These are phyloP conservation scores for Corythoichthys intestinalis DNA, from an alignment of 2,113 vertebrate genomes.

Conservation along the genomic window DNA sequence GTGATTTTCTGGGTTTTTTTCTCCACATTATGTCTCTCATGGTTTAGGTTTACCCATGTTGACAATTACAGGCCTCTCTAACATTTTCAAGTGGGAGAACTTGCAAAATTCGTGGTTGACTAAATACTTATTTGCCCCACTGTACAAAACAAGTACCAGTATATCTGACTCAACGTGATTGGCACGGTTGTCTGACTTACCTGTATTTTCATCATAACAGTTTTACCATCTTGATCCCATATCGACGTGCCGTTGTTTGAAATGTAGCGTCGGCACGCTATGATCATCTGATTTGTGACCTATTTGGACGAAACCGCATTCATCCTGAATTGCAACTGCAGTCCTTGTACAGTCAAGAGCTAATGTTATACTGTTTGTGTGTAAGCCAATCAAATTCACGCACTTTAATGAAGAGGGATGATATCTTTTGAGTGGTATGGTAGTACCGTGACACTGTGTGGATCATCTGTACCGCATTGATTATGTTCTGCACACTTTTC, in stretches of 20 bases:
- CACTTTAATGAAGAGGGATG: conserved; percentile 81
- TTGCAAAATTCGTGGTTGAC: too few species aligned
- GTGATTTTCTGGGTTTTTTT: too few species aligned
- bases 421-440: conserved; percentile 79
- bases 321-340: neutral
- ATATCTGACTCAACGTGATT: neutral
- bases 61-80: too few species aligned
- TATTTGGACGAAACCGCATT: conserved; percentile 27
- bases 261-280: conserved; percentile 79
- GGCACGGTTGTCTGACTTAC: conserved; percentile 46
- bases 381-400: conserved; percentile 5
- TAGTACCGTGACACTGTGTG: conserved; percentile 77
- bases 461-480: conserved; percentile 78
- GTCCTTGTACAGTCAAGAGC: too few species aligned
- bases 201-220: conserved; percentile 76
- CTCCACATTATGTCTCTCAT: too few species aligned
- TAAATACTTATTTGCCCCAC: too few species aligned
- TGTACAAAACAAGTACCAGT: neutral
- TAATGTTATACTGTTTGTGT: neutral
- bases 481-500: conserved; percentile 75
- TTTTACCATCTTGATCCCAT: conserved; percentile 79
- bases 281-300: conserved; percentile 87
- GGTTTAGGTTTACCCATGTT: too few species aligned
- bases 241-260: conserved; percentile 71
- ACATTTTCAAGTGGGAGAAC: too few species aligned